These are phyloP conservation scores for Thymelicus lineola DNA, from an alignment of 2,888 invertebrate genomes.

Conservation along the genomic window DNA sequence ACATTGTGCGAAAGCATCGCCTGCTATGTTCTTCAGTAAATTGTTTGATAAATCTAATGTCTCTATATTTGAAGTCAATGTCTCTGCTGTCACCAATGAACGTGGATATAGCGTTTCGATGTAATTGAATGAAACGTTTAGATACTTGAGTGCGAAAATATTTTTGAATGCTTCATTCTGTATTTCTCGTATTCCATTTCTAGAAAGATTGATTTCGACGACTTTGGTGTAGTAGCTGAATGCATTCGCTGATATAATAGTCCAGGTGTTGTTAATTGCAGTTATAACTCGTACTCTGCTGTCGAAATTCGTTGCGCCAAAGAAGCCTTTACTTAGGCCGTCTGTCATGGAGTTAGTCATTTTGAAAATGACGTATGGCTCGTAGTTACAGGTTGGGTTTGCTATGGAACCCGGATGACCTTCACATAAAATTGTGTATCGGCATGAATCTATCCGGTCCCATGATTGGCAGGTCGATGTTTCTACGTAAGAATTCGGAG, in stretches of 20 bases:
- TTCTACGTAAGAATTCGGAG: not conserved
- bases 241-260: slow-evolving; percentile 50
- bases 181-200: slow-evolving; percentile 57
- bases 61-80: slow-evolving; percentile 46
- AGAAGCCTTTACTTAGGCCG: slow-evolving; percentile 57
- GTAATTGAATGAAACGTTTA: slow-evolving; percentile 66
- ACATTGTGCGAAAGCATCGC: slow-evolving; percentile 52
- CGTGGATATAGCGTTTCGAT: slow-evolving; percentile 54
- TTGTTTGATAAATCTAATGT: slow-evolving; percentile 66
- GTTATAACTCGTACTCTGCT: slow-evolving; percentile 60
- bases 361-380: slow-evolving; percentile 59
- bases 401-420: slow-evolving; percentile 51
- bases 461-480: slow-evolving; percentile 41
- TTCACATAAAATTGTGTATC: slow-evolving; percentile 59
- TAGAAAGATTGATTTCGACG: slow-evolving; percentile 55
- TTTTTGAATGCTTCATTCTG: slow-evolving; percentile 58
- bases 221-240: slow-evolving; percentile 64
- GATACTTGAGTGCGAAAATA: slow-evolving; percentile 48
- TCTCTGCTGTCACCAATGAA: slow-evolving; percentile 54
- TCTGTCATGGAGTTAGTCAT: slow-evolving; percentile 51
- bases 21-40: slow-evolving; percentile 50
- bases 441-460: slow-evolving; percentile 49
- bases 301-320: slow-evolving; percentile 73
- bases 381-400: slow-evolving; percentile 54
- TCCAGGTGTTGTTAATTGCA: slow-evolving; percentile 59